Base-by-base conservation (phyloP, 2,888 invertebrate species). In the Zaprionus obscuricornis region DNA sequence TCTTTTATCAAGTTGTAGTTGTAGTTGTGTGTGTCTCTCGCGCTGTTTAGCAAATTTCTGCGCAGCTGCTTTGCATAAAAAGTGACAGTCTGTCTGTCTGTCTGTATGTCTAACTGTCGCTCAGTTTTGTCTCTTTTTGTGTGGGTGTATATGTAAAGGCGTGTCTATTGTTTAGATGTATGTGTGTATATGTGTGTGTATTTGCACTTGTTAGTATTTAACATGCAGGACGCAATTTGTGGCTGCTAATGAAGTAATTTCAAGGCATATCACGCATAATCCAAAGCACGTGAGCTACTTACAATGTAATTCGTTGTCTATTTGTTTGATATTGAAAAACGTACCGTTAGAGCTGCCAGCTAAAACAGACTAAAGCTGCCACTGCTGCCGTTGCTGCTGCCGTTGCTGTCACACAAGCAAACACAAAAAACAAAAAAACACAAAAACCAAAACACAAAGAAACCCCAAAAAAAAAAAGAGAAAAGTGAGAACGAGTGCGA, bases 171-270 rank as follows among this genome's bases (percentile, higher is more conserved):
- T 27, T 13, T 27, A 24, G 11, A 7, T 31, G 13, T 49, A 22
- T 43, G n/a, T 62, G 36, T 59, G 11, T 16, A 8, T 34, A 10
- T 27, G 11, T 49, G 13, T 62, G 42, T 49, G 29, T 50, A 39
- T 39, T 20, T 39, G 40, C 37, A 58, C 36, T 59, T 54, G 52
- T 52, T 62, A 43, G 71, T 78, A 74, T 77, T 81, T 81, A 84
- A 59, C 86, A 81, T 81, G 86, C 81, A 86, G 82, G 49, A 37
- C 81, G 67, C 62, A 46, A 72, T 82, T 82, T 86, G 85, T 42
- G 82, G 85, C 86, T 85, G 85, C 83, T 82, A 86, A 82, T 82
- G 86, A 82, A 82, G 82, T 86, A 78, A 82, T 82, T 82, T 82
- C 70, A 63, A 82, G 84, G 86, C 82, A 86, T 86, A 82, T 82